A percentile compares a stretch with the other conserved stretches of the same genome.
Conservation (phyloP, 2,797 vertebrate genomes). For the Smutsia temminckii region DNA sequence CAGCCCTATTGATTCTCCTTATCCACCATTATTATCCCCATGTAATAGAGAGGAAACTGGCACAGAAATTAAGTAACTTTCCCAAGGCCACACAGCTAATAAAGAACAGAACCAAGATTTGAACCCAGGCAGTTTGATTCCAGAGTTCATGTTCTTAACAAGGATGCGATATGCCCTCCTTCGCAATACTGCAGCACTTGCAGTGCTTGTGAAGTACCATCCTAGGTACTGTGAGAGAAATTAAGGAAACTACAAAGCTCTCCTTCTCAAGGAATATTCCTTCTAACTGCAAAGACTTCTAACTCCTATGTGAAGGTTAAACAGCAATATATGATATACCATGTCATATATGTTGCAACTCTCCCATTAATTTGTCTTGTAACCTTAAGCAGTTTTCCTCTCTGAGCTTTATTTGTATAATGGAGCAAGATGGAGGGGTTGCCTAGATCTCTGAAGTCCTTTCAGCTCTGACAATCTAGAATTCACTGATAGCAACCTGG, state of each 20-base stretch:
- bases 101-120: background rate
- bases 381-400: constrained; percentile 26
- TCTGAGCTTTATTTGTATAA: background rate
- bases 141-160: background rate
- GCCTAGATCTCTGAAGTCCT: background rate
- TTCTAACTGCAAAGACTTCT: constrained; percentile 12
- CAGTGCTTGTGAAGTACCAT: background rate
- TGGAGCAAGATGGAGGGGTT: background rate
- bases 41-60: background rate
- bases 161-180: background rate
- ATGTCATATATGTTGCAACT: constrained; percentile 7
- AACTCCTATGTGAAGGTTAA: constrained; percentile 13
- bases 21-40: background rate
- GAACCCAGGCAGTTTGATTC: background rate
- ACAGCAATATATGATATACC: background rate
- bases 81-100: background rate
- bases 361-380: background rate
- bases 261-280: background rate
- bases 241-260: constrained; percentile 19
- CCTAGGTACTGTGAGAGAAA: background rate
- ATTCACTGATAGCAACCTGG: background rate
- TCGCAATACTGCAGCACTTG: background rate
- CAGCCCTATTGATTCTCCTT: background rate
- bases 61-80: background rate
- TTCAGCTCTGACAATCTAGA: background rate